Evolutionary conservation across 2,113 vertebrate species (phyloP).

Genomic region (Mionectes macconnelli): DNA sequence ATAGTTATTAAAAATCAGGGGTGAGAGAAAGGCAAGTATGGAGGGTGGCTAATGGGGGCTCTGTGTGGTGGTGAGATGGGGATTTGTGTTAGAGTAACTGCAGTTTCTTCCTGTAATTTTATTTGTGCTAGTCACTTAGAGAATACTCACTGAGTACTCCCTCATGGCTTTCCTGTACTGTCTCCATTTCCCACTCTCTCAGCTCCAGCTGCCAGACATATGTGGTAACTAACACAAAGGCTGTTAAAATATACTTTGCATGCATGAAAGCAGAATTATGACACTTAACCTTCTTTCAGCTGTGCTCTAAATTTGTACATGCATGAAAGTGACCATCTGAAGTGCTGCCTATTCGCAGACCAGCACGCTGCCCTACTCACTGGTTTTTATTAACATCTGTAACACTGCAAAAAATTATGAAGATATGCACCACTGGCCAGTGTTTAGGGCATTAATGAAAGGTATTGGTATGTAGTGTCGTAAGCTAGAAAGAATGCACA

Average conservation of each 20-base stretch:
- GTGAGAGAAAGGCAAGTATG: background rate
- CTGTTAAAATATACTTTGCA: background rate
- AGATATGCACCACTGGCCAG: background rate
- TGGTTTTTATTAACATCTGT: background rate
- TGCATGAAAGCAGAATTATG: background rate
- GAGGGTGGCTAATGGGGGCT: background rate
- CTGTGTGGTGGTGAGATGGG: background rate
- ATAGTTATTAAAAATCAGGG: background rate
- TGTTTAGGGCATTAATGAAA: background rate
- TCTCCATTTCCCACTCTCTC: background rate
- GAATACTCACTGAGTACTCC: background rate
- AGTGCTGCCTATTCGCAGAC: background rate
- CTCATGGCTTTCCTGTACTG: background rate
- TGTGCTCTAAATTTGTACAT: rapidly evolving
- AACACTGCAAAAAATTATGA: background rate
- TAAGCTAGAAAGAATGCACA: rapidly evolving
- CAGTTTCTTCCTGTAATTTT: background rate
- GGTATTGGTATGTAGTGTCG: rapidly evolving
- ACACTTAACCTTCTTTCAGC: background rate
- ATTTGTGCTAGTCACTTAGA: background rate
- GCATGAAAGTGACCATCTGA: rapidly evolving
- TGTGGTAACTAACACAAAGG: background rate
- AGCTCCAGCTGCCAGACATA: conserved; percentile 22
- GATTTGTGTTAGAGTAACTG: background rate
- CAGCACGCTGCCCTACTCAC: background rate